phyloP scores from a whole-genome alignment of 2,113 vertebrate species.

The Piaya cayana region DNA sequence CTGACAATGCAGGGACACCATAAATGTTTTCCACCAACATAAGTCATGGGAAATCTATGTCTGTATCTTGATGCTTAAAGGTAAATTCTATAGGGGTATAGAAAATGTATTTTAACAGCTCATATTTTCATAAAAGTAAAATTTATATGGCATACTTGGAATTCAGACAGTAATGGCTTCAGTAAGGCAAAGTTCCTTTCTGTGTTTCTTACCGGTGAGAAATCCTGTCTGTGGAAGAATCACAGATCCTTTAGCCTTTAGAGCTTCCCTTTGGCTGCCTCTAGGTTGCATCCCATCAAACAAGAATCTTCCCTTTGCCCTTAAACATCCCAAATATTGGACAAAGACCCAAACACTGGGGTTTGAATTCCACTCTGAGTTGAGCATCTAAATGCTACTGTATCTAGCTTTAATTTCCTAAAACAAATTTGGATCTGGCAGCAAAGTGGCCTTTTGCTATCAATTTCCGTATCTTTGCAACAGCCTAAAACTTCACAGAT shows the following conservation, averaged over 20 bases:
- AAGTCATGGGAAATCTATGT: neutral
- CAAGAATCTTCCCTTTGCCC: neutral
- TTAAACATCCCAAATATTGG: neutral
- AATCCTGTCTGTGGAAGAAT: neutral
- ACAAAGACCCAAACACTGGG: neutral
- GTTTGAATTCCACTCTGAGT: neutral
- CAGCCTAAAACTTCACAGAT: neutral
- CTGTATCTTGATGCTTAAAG: neutral
- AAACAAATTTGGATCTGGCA: neutral
- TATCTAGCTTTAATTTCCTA: neutral
- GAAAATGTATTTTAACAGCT: neutral
- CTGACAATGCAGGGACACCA: conserved; percentile 4
- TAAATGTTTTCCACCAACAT: neutral
- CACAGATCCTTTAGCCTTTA: neutral
- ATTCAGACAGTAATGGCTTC: neutral
- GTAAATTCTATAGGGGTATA: neutral
- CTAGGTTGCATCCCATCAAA: neutral
- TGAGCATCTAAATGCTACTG: neutral
- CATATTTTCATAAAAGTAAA: neutral
- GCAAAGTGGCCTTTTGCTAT: neutral
- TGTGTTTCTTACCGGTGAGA: neutral
- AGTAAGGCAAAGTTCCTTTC: neutral
- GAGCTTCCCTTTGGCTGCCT: neutral
- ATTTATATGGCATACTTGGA: neutral
- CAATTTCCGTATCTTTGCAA: neutral